A percentile compares a stretch with the other conserved stretches of the same genome.
These are phyloP conservation scores for Villa cingulata DNA, from an alignment of 2,888 invertebrate species.

Conservation along the genomic window DNA sequence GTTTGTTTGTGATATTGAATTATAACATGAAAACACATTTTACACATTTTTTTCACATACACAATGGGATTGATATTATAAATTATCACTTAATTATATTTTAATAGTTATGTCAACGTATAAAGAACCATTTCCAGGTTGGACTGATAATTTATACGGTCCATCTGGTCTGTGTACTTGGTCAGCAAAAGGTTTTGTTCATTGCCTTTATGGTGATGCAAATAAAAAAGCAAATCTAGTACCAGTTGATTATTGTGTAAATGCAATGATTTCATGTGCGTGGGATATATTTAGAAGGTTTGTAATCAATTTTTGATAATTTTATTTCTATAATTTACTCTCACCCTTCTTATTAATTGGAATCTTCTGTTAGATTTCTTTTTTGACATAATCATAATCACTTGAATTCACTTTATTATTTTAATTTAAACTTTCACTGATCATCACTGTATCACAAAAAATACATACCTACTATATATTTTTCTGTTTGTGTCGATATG, in stretches of 20 bases:
- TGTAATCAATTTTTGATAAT: too few species aligned
- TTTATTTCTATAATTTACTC: too few species aligned
- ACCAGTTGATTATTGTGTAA: slow-evolving; percentile 37
- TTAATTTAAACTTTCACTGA: too few species aligned
- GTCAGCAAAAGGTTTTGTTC: slow-evolving; percentile 34
- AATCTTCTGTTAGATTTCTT: too few species aligned
- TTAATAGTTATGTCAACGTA: slow-evolving; percentile 36
- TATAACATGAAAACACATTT: not conserved
- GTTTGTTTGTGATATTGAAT: too few species aligned
- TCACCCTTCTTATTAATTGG: too few species aligned
- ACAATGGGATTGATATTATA: not conserved
- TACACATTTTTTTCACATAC: not conserved
- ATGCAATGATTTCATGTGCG: slow-evolving; percentile 36
- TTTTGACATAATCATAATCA: too few species aligned
- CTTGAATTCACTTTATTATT: too few species aligned
- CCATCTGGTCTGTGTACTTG: slow-evolving; percentile 36
- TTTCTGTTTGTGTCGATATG: too few species aligned
- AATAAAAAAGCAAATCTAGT: slow-evolving; percentile 33
- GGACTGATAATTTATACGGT: slow-evolving; percentile 38
- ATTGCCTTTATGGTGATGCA: slow-evolving; percentile 31
- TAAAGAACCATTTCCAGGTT: slow-evolving; percentile 36
- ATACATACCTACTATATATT: too few species aligned
- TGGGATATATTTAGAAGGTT: slow-evolving; percentile 35
- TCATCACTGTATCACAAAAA: too few species aligned
- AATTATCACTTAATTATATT: not conserved